phyloP scores from a whole-genome alignment of 1,140 invertebrate genomes.

The Helicoverpa armigera region DNA sequence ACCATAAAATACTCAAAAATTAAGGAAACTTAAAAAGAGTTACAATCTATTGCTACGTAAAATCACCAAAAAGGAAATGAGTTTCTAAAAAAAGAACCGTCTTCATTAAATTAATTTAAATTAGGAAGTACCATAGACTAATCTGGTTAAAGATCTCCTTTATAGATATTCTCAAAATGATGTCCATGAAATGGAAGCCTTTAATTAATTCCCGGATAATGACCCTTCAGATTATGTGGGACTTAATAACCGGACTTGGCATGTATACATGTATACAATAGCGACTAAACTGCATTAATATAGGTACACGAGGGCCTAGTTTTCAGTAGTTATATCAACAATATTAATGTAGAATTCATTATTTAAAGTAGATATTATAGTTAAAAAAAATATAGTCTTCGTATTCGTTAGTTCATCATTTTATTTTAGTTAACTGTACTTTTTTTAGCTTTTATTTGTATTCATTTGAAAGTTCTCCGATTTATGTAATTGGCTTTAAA shows the following conservation, averaged over 20 bases:
- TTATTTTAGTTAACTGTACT: too few relatives aligned
- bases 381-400: too few relatives aligned
- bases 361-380: too few relatives aligned
- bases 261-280: neutral
- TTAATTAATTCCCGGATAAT: constrained; percentile 31
- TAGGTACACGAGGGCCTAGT: neutral
- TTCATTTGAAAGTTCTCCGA: too few relatives aligned
- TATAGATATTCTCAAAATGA: constrained; percentile 1
- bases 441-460: too few relatives aligned
- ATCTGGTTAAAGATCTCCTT: constrained; percentile 15
- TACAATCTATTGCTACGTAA: too few relatives aligned
- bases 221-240: constrained; percentile 14
- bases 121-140: neutral
- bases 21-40: too few relatives aligned
- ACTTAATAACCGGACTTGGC: neutral
- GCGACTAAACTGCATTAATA: neutral
- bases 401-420: too few relatives aligned
- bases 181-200: constrained; percentile 10
- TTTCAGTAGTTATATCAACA: neutral
- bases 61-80: too few relatives aligned
- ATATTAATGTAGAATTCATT: neutral
- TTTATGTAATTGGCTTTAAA: too few relatives aligned
- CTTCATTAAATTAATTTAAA: constrained; percentile 15
- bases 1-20: too few relatives aligned
- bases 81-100: neutral